Conservation (phyloP, 2,888 invertebrate species). For the Peribatodes rhomboidaria region DNA sequence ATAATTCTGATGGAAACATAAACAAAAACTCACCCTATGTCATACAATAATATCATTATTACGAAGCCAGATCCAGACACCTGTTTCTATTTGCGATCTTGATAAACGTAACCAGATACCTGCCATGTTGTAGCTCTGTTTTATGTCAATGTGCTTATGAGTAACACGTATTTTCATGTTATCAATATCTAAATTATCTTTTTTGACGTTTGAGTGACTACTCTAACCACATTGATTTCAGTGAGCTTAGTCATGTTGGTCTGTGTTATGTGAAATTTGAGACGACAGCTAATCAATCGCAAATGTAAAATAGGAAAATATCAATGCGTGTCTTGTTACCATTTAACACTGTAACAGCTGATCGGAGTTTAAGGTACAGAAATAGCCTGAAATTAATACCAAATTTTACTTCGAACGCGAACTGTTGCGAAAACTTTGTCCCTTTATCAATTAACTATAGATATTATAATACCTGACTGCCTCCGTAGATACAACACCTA, state of each 20-base stretch:
- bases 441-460: too few relatives aligned
- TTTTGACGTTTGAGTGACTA: constrained; percentile 4
- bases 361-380: too few relatives aligned
- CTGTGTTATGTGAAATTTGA: not conserved
- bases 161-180: constrained; percentile 7
- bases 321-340: too few relatives aligned
- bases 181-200: constrained; percentile 13
- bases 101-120: constrained; percentile 21
- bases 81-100: constrained; percentile 19
- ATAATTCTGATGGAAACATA: not conserved
- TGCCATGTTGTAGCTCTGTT: constrained; percentile 19
- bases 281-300: not conserved
- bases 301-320: too few relatives aligned
- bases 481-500: too few relatives aligned
- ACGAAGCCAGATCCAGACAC: constrained; percentile 9
- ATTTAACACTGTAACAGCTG: too few relatives aligned
- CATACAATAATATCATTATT: constrained; percentile 16
- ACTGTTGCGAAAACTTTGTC: too few relatives aligned
- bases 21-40: not conserved
- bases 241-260: not conserved
- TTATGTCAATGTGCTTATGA: constrained; percentile 23
- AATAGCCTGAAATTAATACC: too few relatives aligned
- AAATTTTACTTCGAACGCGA: too few relatives aligned
- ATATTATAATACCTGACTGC: too few relatives aligned
- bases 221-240: constrained; percentile 2